A percentile compares a stretch with the other conserved stretches of the same genome.
Evolutionary conservation across 1,140 invertebrate species (phyloP).

Genomic region (Drosophila navojoa): DNA sequence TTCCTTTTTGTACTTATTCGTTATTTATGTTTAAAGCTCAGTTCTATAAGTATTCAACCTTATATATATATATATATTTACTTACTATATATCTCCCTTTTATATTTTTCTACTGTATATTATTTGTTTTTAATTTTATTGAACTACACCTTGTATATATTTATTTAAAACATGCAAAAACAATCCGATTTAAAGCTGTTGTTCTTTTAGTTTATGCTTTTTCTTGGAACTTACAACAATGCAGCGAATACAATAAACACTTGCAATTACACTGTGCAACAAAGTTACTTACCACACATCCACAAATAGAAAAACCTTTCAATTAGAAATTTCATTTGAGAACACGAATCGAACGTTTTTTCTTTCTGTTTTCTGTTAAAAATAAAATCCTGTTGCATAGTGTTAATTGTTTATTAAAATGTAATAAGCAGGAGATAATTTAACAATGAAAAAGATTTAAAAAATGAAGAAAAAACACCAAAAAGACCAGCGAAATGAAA

Average conservation of each 20-base stretch:
- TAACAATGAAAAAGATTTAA: constrained; percentile 34
- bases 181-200: constrained; percentile 15
- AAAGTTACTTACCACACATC: not conserved
- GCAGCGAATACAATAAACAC: constrained; percentile 43
- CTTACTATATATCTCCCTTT: not conserved
- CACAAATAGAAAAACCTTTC: not conserved
- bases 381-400: constrained; percentile 32
- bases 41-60: constrained; percentile 8
- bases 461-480: constrained; percentile 17
- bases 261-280: constrained; percentile 36
- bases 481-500: constrained; percentile 28
- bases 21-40: constrained; percentile 70
- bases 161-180: constrained; percentile 10
- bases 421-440: constrained; percentile 33
- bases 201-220: not conserved
- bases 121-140: constrained; percentile 48
- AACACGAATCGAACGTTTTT: not conserved
- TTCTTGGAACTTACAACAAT: constrained; percentile 19
- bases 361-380: constrained; percentile 37
- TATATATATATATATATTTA: not conserved
- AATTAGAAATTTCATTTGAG: not conserved
- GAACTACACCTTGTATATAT: constrained; percentile 6
- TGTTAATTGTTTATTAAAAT: constrained; percentile 30
- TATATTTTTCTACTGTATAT: constrained; percentile 12
- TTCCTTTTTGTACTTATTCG: constrained; percentile 54